phyloP scores from a whole-genome alignment of 1,140 invertebrate genomes.

The Heliothis virescens region DNA sequence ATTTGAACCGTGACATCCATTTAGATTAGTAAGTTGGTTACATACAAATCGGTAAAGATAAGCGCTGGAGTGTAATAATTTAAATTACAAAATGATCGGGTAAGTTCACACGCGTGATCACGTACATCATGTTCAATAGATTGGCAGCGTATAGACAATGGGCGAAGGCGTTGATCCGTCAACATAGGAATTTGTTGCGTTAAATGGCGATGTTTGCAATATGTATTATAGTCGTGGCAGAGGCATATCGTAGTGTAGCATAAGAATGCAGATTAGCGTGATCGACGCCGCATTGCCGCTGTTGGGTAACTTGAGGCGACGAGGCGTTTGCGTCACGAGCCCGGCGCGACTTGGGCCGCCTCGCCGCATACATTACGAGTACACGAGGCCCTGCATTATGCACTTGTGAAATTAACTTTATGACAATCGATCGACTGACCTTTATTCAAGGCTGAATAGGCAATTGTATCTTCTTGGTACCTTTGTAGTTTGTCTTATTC shows the following conservation, averaged over 20 bases:
- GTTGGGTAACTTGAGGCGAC: constrained; percentile 60
- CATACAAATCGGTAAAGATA: constrained; percentile 15
- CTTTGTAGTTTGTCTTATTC: not conserved
- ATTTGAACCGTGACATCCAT: constrained; percentile 31
- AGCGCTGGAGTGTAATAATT: constrained; percentile 40
- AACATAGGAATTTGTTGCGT: constrained; percentile 35
- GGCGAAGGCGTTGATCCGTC: not conserved
- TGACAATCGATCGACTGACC: constrained; percentile 29
- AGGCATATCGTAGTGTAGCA: constrained; percentile 7
- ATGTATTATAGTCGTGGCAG: not conserved
- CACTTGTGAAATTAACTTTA: constrained; percentile 42
- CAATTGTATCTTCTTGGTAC: not conserved
- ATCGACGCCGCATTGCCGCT: constrained; percentile 67
- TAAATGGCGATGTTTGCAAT: constrained; percentile 4
- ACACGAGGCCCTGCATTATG: constrained; percentile 41
- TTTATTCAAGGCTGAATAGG: constrained; percentile 26
- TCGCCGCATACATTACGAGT: constrained; percentile 35
- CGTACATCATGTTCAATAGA: constrained; percentile 26
- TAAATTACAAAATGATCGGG: constrained; percentile 34
- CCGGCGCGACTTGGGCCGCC: constrained; percentile 8
- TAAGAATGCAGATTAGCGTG: constrained; percentile 70
- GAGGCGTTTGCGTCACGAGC: constrained; percentile 63
- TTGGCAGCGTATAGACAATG: constrained; percentile 9
- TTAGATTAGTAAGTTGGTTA: constrained; percentile 21
- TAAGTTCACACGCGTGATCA: constrained; percentile 25